phyloP scores from a whole-genome alignment of 2,888 invertebrate genomes.

The Helicoverpa assulta region DNA sequence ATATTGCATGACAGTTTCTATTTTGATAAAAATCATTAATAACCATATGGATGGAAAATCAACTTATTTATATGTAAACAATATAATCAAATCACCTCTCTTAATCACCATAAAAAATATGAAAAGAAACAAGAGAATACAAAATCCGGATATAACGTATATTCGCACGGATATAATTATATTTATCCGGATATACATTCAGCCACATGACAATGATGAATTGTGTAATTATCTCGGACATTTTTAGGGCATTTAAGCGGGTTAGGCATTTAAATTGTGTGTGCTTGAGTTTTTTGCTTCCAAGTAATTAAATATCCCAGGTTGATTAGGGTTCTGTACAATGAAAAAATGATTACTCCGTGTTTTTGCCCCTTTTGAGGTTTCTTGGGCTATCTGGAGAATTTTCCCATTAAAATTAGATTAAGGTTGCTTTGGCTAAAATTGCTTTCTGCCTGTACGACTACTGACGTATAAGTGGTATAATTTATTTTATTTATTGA shows the following conservation, averaged over 20 bases:
- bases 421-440: constrained; percentile 37
- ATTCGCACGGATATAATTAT: constrained; percentile 18
- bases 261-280: constrained; percentile 60
- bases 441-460: constrained; percentile 12
- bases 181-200: constrained; percentile 55
- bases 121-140: constrained; percentile 53
- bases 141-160: constrained; percentile 57
- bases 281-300: constrained; percentile 53
- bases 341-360: constrained; percentile 54
- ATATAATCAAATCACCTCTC: not conserved
- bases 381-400: constrained; percentile 49
- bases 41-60: not conserved
- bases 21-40: not conserved
- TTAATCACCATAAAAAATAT: constrained; percentile 35
- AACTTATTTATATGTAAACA: not conserved
- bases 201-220: constrained; percentile 69
- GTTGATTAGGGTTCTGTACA: constrained; percentile 63
- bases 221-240: constrained; percentile 72
- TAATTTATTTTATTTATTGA: too few species aligned
- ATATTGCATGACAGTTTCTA: not conserved
- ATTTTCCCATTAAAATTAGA: constrained; percentile 56
- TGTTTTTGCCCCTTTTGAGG: constrained; percentile 36
- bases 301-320: constrained; percentile 60
- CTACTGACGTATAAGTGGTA: not conserved
- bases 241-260: constrained; percentile 67